These are phyloP conservation scores for Petrocephalus microphthalmus DNA, from an alignment of 2,113 vertebrate species.

Conservation along the genomic window DNA sequence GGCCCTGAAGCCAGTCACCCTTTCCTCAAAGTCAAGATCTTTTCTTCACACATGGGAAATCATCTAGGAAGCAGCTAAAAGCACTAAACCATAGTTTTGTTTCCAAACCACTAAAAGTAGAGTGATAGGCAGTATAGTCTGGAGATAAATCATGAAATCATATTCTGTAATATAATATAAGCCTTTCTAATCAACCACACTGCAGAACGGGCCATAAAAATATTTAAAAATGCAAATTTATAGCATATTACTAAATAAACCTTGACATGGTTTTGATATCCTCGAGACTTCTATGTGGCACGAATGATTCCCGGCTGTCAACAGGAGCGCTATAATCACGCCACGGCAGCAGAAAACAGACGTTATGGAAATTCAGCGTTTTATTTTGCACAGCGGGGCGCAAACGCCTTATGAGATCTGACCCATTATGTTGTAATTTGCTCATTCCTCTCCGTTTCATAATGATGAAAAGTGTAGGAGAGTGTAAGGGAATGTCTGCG, in stretches of 20 bases:
- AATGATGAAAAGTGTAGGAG: not conserved
- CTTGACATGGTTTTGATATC: not conserved
- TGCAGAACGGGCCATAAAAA: not conserved
- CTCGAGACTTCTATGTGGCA: not conserved
- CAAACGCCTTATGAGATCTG: not conserved
- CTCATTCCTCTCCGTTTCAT: not conserved
- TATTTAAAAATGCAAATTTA: not conserved
- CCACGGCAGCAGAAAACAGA: not conserved
- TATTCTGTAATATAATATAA: not conserved
- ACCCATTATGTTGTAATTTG: not conserved
- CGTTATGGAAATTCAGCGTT: not conserved
- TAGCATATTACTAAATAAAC: not conserved
- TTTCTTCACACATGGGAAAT: not conserved
- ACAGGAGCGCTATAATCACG: not conserved
- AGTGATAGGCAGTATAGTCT: not conserved
- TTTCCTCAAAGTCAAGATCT: not conserved
- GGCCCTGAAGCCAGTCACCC: not conserved
- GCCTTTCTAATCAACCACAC: not conserved
- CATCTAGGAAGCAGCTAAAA: not conserved
- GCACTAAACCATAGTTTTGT: not conserved
- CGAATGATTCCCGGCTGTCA: not conserved
- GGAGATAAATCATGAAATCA: not conserved
- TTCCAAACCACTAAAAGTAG: not conserved
- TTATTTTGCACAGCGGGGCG: not conserved
- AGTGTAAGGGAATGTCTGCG: not conserved